Evolutionary conservation across 2,113 vertebrate species (phyloP), one percentile per base, ranked within the genome.

Genomic region (Chaenocephalus aceratus): DNA sequence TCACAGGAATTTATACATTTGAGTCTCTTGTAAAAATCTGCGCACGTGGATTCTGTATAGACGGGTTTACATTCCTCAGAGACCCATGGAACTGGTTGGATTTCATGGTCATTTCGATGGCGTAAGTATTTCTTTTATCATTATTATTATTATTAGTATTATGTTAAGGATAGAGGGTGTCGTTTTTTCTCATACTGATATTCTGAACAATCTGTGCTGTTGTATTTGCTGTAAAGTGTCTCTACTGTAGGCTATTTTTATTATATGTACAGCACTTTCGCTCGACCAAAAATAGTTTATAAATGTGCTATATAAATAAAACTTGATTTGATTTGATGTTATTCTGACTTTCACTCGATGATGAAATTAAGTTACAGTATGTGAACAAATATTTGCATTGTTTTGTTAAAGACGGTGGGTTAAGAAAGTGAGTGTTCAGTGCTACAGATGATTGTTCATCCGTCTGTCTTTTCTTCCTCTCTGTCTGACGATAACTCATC

Each of bases 61-160:
- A 99, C 10, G 95, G 95, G 34, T 99, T 99, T 86, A 99, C 98
- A 54, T 99, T 99, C 94, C 96, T 99, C 34, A 93, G 98, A 71
- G 98, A 99, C 16, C 96, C 98, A 0, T 99, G 98, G 98, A 99
- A 99, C 96, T 99, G 98, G 98, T 92, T 99, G 91, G 98, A 99
- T 91, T 99, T 99, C 95, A 99, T 98, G 72, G 98, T 99, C 72
- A 99, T 99, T 94, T 98, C 97, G 89, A 99, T 99, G 98, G 98
- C 98, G 97, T 99, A 95, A 98, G 98, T 99, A 87, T 87, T 30
- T 10, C 16, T 48, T 3, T 30, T 30, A 30, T 30, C 3, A 30
- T 30, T 30, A 30, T 30, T 30, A 30, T 30, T 30, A 30, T 30
- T 30, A 30, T 30, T 30, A 30, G 3, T 30, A 30, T 30, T 30